Base-by-base conservation (phyloP, 2,113 vertebrate species). In the Sphyrna mokarran region DNA sequence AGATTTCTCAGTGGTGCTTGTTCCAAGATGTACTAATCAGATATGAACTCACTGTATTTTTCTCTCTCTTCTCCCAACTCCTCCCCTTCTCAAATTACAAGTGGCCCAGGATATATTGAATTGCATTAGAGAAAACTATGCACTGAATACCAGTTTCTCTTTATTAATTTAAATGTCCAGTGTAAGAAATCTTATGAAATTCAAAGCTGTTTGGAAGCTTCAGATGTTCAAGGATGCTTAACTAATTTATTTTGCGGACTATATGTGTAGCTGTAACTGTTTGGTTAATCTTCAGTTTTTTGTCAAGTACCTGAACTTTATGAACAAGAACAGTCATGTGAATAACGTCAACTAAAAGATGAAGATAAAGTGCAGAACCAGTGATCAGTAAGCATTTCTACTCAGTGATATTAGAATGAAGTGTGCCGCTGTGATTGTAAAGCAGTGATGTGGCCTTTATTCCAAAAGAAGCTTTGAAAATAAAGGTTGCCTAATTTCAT, bases 401-500 rank as follows among this genome's bases (percentile, higher is more conserved):
- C 8, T 37, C 20, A 94, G 16, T 37, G 23, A 40, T 40, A 95
- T 6, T 43, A 10, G 8, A 16, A 14, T 94, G 37, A 37, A 54
- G 43, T 93, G 18, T 93, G 33, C 33, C n/a, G 5, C 33, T 66
- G 6, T 93, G 33, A 18, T 37, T 4, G 40, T 48, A 95, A 95
- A 72, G 43, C n/a, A 95, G 48, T 94, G 63, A n/a, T 18, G 23
- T 69, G 10, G 23, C 11, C 93, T 94, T 94, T 54, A 72, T 72
- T 69, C 37, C 69, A 76, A 72, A 48, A 43, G n/a, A 43, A 48
- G 40, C 68, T 54, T 26, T 72, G 68, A 63, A 70, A 72, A 72
- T 95, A 95, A 95, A 95, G 18, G 22, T 69, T 94, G 13, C 69
- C 68, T 72, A 95, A 72, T 54, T 95, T 72, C 43, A 72, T 95